Base-by-base conservation (phyloP, 2,113 vertebrate genomes). In the Synchiropus splendidus region DNA sequence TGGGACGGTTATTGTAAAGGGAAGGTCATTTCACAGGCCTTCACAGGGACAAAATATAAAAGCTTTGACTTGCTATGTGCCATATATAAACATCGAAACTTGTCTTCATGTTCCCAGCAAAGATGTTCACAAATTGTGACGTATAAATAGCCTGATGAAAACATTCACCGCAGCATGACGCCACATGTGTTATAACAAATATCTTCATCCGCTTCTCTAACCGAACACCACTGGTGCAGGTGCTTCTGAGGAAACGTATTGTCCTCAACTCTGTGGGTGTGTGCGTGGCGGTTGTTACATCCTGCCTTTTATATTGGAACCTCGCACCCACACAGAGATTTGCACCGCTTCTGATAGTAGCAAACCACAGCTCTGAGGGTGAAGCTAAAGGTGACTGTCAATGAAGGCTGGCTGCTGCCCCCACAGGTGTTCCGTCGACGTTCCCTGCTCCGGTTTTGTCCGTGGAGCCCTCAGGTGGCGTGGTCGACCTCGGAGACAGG, bases 301-400 rank as follows among this genome's bases (percentile, higher is more conserved):
- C 79, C 76, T 77, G 79, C 51, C 6, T 51, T 50, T 58, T 65
- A 63, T 74, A 54, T 43, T 54, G 64, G 70, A 79, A 69, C 58
- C 31, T 36, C 55, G 63, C 54, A 53, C 64, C n/a, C 43, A 56
- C 41, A 9, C 40, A 31, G 31, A 36, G 12, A 42, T 58, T 61
- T 51, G 71, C 59, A 64, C 44, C 9, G 16, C 31, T n/a, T 1
- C 34, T 35, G 53, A 64, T 40, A 12, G 64, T 75, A 61, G 53
- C 6, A 45, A n/a, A 15, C 12, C 34, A 12, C 9, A 36, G 13
- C 2, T 37, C 16, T 3, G n/a, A 37, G 17, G 21, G 6, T 10
- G n/a, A 12, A 18, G 21, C 6, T 12, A 11, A 39, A 18, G 16
- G 6, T 39, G 38, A 15, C 40, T 11, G n/a, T 10, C 16, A 18